Conservation (phyloP, 2,888 invertebrate genomes). For the Epicampocera succincta region DNA sequence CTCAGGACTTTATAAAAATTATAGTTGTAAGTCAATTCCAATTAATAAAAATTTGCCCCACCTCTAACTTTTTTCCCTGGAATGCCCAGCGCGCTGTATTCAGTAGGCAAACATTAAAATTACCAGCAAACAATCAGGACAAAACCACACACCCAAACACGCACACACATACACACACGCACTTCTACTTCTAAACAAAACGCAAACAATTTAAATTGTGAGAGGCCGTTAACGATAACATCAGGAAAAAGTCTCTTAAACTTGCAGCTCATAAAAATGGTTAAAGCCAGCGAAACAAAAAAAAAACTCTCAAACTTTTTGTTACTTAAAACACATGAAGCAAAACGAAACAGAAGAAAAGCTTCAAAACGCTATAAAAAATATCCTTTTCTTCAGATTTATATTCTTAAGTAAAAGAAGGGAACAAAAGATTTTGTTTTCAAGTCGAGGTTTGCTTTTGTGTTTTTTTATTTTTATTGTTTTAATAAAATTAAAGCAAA, state of each 20-base stretch:
- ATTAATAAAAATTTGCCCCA: too few relatives aligned
- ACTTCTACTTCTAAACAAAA: background rate
- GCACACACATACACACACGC: background rate
- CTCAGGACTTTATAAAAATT: too few relatives aligned
- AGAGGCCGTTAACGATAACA: conserved; percentile 56
- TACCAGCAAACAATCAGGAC: background rate
- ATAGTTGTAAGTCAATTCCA: too few relatives aligned
- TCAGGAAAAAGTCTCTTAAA: conserved; percentile 38
- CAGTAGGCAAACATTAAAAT: background rate
- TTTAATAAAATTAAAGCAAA: conserved; percentile 58
- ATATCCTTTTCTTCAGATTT: background rate
- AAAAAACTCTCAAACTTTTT: background rate
- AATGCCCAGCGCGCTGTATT: conserved; percentile 1
- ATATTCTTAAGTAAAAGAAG: background rate
- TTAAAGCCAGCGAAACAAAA: background rate
- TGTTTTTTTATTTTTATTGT: too few relatives aligned
- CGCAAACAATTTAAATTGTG: conserved; percentile 34
- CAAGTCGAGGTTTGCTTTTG: conserved; percentile 1
- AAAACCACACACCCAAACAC: conserved; percentile 1
- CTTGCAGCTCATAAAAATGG: conserved; percentile 36
- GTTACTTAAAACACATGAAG: background rate
- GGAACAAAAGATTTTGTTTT: conserved; percentile 10
- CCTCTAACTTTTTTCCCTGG: background rate
- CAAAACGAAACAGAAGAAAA: conserved; percentile 3
- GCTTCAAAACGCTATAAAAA: conserved; percentile 5